Base-by-base conservation (phyloP, 2,888 invertebrate genomes). In the Ommatoiulus sabulosus region DNA sequence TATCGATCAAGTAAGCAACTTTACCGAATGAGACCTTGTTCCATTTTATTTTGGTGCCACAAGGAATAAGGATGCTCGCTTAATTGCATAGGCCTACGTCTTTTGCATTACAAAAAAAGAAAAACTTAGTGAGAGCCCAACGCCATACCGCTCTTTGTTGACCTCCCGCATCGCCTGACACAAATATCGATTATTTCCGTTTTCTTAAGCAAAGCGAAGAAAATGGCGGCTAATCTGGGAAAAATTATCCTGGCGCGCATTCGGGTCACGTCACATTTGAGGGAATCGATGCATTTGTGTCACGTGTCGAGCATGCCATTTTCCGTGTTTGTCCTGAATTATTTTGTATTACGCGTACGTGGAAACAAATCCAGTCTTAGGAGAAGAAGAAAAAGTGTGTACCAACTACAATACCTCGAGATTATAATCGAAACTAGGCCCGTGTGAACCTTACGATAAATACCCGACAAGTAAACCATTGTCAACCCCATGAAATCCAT, bases 281-380 rank as follows among this genome's bases (percentile, higher is more conserved):
- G 72, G 15, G 72, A 72, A 72, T 72, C 72, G 72, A 72, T 72
- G 72, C 72, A 72, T 72, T 72, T 72, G 72, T 72, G 72, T 72
- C 72, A 72, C 72, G 72, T 46, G 46, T 7, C 72, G 8, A 24
- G 72, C 72, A 24, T 72, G 20, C 4, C 72, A 72, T 72, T 72
- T 72, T 20, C 20, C 24, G 5, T 24, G 10, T 72, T 72, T 72
- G 72, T 72, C 72, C 72, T 24, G 8, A 72, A 72, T 72, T 72
- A n/a, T 2, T 72, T 72, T 4, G 20, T 17, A 24, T 24, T 24
- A 24, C 24, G 8, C n/a, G 24, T 72, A n/a, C n/a, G n/a, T 3
- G n/a, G n/a, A 5, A 57, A 72, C 20, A 24, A 72, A 72, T 6
- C 24, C 8, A 2, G 57, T 57, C n/a, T 57, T 57, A 57, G n/a